Percentiles rank a stretch among this genome's conserved stretches.
These are phyloP conservation scores for Carterocephalus palaemon DNA, from an alignment of 2,888 invertebrate species.

Conservation along the genomic window DNA sequence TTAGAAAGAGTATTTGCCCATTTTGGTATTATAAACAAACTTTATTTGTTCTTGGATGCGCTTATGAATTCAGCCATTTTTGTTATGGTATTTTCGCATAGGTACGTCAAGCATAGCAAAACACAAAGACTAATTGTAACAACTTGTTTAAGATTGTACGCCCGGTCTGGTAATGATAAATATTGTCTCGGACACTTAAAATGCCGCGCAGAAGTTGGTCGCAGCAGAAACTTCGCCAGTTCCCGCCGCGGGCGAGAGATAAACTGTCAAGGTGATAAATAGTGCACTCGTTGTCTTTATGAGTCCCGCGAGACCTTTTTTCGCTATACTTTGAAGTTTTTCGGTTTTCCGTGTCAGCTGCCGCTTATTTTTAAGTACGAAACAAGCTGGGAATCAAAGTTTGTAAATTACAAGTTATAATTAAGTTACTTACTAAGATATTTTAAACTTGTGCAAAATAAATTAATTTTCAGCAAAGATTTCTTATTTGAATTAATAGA, in stretches of 20 bases:
- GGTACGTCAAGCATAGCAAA: background rate
- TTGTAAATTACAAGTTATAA: no score
- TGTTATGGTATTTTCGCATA: no score
- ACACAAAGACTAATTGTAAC: background rate
- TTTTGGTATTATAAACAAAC: no score
- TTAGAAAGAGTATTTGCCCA: no score
- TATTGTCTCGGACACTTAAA: slow-evolving; percentile 9
- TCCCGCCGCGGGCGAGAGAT: slow-evolving; percentile 15
- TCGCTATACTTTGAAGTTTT: slow-evolving; percentile 2
- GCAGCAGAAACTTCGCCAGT: slow-evolving; percentile 14
- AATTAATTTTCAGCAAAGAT: no score
- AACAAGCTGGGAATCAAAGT: no score
- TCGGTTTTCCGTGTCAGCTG: slow-evolving; percentile 1
- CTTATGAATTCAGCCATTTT: no score
- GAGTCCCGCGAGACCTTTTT: slow-evolving; percentile 17
- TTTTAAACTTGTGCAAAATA: no score
- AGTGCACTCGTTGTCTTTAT: slow-evolving; percentile 17
- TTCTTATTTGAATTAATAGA: no score
- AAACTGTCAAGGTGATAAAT: slow-evolving; percentile 24
- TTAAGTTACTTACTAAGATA: no score
- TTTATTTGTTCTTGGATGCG: no score
- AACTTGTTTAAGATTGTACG: slow-evolving; percentile 4
- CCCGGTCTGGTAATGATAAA: slow-evolving; percentile 16
- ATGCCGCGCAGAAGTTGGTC: slow-evolving; percentile 9
- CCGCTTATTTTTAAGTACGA: no score